Evolutionary conservation across 1,140 invertebrate genomes (phyloP).

Genomic region (Nomia melanderi): DNA sequence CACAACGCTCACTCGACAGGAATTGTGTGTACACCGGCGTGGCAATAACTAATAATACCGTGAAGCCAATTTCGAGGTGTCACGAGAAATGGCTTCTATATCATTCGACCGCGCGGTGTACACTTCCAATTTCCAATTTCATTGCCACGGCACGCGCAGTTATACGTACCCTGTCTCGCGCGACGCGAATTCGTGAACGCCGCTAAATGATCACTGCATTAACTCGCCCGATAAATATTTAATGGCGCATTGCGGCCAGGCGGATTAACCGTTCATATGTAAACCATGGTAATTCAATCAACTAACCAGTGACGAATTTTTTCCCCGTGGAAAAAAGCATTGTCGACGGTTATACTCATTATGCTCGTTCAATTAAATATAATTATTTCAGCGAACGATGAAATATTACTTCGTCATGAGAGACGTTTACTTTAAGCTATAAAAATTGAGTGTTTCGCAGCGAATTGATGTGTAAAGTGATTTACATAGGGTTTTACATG

Average conservation of each 20-base stretch:
- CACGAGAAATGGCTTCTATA: slow-evolving; percentile 65
- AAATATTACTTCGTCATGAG: neutral
- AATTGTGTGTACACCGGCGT: slow-evolving; percentile 21
- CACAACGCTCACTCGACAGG: slow-evolving; percentile 7
- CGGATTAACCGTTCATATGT: slow-evolving; percentile 30
- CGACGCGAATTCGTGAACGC: slow-evolving; percentile 22
- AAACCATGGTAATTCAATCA: slow-evolving; percentile 41
- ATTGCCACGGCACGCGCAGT: slow-evolving; percentile 41
- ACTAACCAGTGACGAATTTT: slow-evolving; percentile 16
- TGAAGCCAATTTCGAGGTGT: slow-evolving; percentile 64
- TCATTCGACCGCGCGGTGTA: slow-evolving; percentile 56
- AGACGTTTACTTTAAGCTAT: neutral
- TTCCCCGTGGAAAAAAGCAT: neutral
- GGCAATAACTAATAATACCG: slow-evolving; percentile 59
- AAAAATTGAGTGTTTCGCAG: neutral
- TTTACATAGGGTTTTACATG: too few species aligned
- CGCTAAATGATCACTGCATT: slow-evolving; percentile 45
- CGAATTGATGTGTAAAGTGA: too few species aligned
- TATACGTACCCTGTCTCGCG: neutral
- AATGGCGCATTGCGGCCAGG: slow-evolving; percentile 11
- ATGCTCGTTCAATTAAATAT: slow-evolving; percentile 10
- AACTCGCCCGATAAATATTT: slow-evolving; percentile 47
- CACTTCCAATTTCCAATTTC: slow-evolving; percentile 64
- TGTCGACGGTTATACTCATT: neutral
- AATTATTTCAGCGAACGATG: neutral